These are phyloP conservation scores for Anorthoa munda DNA, from an alignment of 2,888 invertebrate genomes.

Conservation along the genomic window DNA sequence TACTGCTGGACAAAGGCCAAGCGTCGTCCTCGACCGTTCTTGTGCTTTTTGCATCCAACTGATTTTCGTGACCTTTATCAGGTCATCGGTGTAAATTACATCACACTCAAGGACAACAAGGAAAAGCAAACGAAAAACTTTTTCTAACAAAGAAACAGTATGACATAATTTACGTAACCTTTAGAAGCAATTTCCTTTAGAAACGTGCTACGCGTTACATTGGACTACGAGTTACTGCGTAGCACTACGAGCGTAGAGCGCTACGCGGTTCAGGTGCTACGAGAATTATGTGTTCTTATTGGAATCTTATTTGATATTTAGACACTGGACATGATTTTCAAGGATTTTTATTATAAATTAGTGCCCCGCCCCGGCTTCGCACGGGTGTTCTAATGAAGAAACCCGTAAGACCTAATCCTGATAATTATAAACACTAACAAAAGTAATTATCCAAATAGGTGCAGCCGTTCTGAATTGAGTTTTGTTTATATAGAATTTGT, in stretches of 20 bases:
- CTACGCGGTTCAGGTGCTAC: constrained; percentile 34
- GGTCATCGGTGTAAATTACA: not conserved
- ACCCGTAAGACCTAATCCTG: no score
- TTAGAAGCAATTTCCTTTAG: constrained; percentile 23
- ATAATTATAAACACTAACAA: no score
- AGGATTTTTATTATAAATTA: no score
- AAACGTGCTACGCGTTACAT: constrained; percentile 22
- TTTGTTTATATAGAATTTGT: no score
- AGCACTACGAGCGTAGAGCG: constrained; percentile 59
- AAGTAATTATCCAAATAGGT: no score
- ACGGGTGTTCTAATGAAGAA: no score
- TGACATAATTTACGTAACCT: constrained; percentile 3
- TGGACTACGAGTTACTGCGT: constrained; percentile 34
- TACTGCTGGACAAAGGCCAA: no score
- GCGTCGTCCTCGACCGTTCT: no score
- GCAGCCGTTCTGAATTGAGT: no score
- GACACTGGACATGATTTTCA: not conserved
- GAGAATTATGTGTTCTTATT: constrained; percentile 36
- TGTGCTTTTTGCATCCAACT: not conserved
- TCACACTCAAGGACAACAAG: constrained; percentile 2
- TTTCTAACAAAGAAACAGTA: not conserved
- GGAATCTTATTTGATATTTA: constrained; percentile 40
- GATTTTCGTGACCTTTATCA: not conserved
- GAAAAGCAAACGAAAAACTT: constrained; percentile 15
- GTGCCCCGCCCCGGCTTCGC: no score